Evolutionary conservation across 2,113 vertebrate genomes (phyloP).

Genomic region (Labeo catla): DNA sequence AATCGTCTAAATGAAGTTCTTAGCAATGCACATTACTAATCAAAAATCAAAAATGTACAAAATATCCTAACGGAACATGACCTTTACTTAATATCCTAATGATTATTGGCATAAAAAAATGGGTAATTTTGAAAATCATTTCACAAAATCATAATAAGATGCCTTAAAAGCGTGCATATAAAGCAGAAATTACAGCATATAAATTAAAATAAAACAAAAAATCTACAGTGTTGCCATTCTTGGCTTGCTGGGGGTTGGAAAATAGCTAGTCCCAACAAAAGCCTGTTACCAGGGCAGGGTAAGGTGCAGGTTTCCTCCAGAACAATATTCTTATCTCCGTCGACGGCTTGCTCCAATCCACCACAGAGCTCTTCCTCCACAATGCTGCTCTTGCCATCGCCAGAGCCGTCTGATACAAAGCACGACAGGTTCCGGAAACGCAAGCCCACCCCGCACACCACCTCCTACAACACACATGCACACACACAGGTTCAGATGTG

Average conservation of each 20-base stretch:
- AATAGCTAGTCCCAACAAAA: neutral
- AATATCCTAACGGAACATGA: too few species aligned
- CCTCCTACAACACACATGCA: slow-evolving; percentile 67
- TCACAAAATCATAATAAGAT: too few species aligned
- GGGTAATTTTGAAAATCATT: too few species aligned
- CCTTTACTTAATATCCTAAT: too few species aligned
- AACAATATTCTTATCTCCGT: slow-evolving; percentile 79
- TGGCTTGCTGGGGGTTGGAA: neutral
- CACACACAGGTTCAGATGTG: slow-evolving; percentile 3
- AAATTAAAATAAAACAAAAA: neutral
- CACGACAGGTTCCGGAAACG: slow-evolving; percentile 90
- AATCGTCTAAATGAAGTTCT: too few species aligned
- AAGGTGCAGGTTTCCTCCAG: slow-evolving; percentile 89
- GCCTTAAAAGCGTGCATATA: neutral
- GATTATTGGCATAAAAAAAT: too few species aligned
- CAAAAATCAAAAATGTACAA: too few species aligned
- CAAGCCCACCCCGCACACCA: slow-evolving; percentile 90
- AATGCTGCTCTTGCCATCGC: slow-evolving; percentile 74
- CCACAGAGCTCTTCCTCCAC: slow-evolving; percentile 94
- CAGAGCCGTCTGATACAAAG: slow-evolving; percentile 88
- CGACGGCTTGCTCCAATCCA: slow-evolving; percentile 80
- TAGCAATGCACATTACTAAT: too few species aligned
- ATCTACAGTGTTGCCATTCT: neutral
- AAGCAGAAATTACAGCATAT: too few species aligned
- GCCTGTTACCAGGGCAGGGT: slow-evolving; percentile 89